A percentile compares a stretch with the other conserved stretches of the same genome.
Conservation (phyloP, 2,797 vertebrate species). For the Babyrousa celebensis region DNA sequence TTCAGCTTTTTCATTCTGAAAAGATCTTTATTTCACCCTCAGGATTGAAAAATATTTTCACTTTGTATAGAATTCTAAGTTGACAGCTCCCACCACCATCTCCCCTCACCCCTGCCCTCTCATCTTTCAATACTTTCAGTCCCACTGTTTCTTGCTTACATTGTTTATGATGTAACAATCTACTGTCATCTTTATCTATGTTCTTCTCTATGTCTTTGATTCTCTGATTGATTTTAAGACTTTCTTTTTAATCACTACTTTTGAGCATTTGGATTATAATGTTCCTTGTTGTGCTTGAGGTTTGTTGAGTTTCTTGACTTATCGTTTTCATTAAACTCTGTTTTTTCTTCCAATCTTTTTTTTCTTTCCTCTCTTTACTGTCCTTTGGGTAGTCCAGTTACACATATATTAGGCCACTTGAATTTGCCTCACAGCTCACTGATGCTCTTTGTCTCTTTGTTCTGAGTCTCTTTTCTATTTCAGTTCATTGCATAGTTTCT, state of each 20-base stretch:
- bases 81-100: neutral
- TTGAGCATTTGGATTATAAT: conserved; percentile 43
- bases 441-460: conserved; percentile 1
- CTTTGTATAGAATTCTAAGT: conserved; percentile 4
- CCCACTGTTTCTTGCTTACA: neutral
- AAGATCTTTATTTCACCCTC: neutral
- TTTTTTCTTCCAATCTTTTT: neutral
- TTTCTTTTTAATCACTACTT: conserved; percentile 28
- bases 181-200: neutral
- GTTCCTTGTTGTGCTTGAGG: neutral
- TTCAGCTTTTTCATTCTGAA: neutral
- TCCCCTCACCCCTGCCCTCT: too few species aligned
- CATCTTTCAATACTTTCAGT: neutral
- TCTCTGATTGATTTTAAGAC: neutral
- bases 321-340: neutral
- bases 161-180: conserved; percentile 27
- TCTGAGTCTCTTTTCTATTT: conserved; percentile 21
- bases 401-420: neutral
- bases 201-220: neutral
- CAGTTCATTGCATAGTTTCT: neutral
- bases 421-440: neutral
- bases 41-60: conserved; percentile 51
- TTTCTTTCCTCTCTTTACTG: neutral
- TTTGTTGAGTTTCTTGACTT: neutral
- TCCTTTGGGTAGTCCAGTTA: neutral